These are phyloP conservation scores for Synanthedon andrenaeformis DNA, from an alignment of 2,888 invertebrate species.

Conservation along the genomic window DNA sequence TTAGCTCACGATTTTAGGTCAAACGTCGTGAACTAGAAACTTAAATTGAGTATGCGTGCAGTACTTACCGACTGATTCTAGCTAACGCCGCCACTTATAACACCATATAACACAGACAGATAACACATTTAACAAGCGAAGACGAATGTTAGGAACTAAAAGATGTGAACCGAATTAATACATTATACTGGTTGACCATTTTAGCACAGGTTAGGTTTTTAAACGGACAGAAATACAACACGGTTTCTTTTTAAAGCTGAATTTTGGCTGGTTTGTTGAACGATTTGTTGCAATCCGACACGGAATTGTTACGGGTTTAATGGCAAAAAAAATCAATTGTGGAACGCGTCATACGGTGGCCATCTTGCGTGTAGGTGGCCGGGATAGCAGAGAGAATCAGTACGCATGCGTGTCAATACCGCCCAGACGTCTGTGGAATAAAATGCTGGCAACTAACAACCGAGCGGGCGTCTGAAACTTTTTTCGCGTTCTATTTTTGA, in stretches of 20 bases:
- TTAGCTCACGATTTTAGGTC: slow-evolving; percentile 51
- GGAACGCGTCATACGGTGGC: slow-evolving; percentile 41
- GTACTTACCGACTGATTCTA: slow-evolving; percentile 14
- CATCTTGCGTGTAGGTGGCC: slow-evolving; percentile 46
- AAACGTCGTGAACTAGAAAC: slow-evolving; percentile 25
- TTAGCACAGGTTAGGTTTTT: slow-evolving; percentile 9
- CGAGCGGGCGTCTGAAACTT: background rate
- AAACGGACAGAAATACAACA: slow-evolving; percentile 1
- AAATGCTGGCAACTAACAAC: background rate
- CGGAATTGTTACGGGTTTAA: slow-evolving; percentile 24
- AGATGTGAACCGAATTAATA: slow-evolving; percentile 1
- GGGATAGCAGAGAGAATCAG: slow-evolving; percentile 25
- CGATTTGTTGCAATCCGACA: slow-evolving; percentile 13
- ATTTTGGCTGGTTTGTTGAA: slow-evolving; percentile 2
- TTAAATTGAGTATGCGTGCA: slow-evolving; percentile 16
- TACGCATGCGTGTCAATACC: slow-evolving; percentile 44
- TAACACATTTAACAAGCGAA: background rate
- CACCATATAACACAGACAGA: background rate
- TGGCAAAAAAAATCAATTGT: slow-evolving; percentile 54
- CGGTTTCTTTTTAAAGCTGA: slow-evolving; percentile 1
- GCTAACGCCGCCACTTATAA: slow-evolving; percentile 2
- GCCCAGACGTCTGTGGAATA: slow-evolving; percentile 24
- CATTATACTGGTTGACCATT: slow-evolving; percentile 2
- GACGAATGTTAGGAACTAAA: slow-evolving; percentile 1
- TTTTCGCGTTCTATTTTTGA: background rate